Percentiles rank a stretch among this genome's conserved stretches.
Conservation (phyloP, 2,888 invertebrate genomes). For the Phytoseiulus persimilis region DNA sequence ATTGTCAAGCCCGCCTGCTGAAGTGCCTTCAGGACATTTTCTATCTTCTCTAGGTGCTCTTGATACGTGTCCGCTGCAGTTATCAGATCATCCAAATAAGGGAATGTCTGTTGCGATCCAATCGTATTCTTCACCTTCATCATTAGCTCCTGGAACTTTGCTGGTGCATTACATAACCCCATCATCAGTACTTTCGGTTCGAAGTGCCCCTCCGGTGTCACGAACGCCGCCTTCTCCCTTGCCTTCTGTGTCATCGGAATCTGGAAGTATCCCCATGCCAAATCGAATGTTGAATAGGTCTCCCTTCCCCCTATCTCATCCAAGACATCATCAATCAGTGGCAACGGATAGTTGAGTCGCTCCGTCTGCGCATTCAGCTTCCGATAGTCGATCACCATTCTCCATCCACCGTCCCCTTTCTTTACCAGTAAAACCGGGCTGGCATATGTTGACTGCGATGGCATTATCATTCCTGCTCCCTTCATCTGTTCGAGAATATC, state of each 20-base stretch:
- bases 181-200: constrained; percentile 8
- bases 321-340: not conserved
- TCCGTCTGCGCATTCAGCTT: not conserved
- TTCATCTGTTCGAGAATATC: too few relatives aligned
- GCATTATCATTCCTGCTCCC: too few relatives aligned
- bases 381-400: not conserved
- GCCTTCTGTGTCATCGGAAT: not conserved
- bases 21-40: not conserved
- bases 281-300: not conserved
- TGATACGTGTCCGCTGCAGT: not conserved
- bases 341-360: not conserved
- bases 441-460: not conserved
- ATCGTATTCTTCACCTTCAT: not conserved
- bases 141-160: not conserved
- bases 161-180: not conserved
- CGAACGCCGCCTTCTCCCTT: not conserved
- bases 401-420: not conserved
- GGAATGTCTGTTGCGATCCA: not conserved
- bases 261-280: constrained; percentile 5
- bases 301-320: not conserved
- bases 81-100: not conserved
- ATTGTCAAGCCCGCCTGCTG: not conserved
- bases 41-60: not conserved
- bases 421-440: not conserved
- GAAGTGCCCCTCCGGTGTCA: not conserved